phyloP scores from a whole-genome alignment of 2,888 invertebrate genomes.

The Torymus tubicola region DNA sequence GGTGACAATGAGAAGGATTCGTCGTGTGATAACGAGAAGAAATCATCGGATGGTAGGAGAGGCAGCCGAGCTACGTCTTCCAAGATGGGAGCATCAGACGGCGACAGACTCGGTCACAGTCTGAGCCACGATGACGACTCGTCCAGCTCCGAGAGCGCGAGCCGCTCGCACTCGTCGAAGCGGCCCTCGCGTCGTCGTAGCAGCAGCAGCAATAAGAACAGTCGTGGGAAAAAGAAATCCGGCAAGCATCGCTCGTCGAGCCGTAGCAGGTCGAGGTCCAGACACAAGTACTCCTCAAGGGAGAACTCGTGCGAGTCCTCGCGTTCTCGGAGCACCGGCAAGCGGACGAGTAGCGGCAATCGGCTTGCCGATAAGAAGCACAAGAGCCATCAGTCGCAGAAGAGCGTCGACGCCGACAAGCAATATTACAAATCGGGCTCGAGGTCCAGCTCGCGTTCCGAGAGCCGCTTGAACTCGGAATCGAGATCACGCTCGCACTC shows the following conservation, averaged over 20 bases:
- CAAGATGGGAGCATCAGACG: slow-evolving; percentile 15
- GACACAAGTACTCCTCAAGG: slow-evolving; percentile 47
- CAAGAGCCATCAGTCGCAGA: slow-evolving; percentile 62
- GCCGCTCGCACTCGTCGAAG: slow-evolving; percentile 36
- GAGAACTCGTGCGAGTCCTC: slow-evolving; percentile 45
- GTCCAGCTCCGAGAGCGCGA: slow-evolving; percentile 48
- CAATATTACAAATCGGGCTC: slow-evolving; percentile 49
- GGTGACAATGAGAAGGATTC: slow-evolving; percentile 74
- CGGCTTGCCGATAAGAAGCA: slow-evolving; percentile 62
- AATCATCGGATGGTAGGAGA: slow-evolving; percentile 66
- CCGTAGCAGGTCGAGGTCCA: slow-evolving; percentile 57
- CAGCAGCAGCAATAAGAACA: slow-evolving; percentile 59
- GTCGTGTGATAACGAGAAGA: slow-evolving; percentile 72
- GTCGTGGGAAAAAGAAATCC: slow-evolving; percentile 33
- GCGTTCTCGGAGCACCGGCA: slow-evolving; percentile 21
- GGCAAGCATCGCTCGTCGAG: slow-evolving; percentile 53
- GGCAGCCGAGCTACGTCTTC: slow-evolving; percentile 19
- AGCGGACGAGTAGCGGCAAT: slow-evolving; percentile 56
- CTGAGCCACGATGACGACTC: slow-evolving; percentile 34
- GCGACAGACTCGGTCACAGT: slow-evolving; percentile 34
- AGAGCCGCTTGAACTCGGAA: slow-evolving; percentile 54
- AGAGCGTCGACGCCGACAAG: slow-evolving; percentile 55
- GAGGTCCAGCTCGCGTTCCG: slow-evolving; percentile 59
- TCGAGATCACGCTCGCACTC: slow-evolving; percentile 56
- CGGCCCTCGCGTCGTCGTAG: slow-evolving; percentile 27